phyloP scores from a whole-genome alignment of 2,113 vertebrate genomes.

The Halichoerus grypus region DNA sequence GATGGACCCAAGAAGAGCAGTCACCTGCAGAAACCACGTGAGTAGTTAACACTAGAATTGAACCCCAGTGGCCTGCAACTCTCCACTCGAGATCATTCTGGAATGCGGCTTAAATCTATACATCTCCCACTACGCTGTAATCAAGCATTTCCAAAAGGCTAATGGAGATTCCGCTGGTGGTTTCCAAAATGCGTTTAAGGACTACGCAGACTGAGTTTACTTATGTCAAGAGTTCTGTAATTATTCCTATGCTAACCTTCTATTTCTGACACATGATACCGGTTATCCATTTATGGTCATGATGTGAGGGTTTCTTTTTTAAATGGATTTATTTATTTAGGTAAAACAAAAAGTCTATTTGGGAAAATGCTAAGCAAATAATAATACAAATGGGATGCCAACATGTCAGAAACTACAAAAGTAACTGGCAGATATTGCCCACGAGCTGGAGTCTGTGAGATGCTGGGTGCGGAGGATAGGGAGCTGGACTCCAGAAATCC shows the following conservation, averaged over 20 bases:
- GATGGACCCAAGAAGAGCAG: background rate
- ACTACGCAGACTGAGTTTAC: background rate
- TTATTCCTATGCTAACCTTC: background rate
- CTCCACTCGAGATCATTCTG: background rate
- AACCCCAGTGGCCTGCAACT: background rate
- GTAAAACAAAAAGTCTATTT: background rate
- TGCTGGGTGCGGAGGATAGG: rapidly evolving
- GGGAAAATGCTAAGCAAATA: background rate
- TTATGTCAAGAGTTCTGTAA: background rate
- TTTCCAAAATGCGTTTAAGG: background rate
- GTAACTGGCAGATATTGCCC: background rate
- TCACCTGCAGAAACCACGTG: rapidly evolving
- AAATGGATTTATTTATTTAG: background rate
- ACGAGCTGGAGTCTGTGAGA: background rate
- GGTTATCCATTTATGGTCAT: background rate
- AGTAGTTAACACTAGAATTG: background rate
- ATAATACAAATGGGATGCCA: background rate
- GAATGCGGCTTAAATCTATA: background rate
- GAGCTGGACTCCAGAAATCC: background rate
- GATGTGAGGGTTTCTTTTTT: background rate
- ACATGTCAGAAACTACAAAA: background rate
- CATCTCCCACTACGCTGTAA: no score
- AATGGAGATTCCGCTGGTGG: background rate
- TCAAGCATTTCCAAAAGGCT: background rate
- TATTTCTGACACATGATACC: background rate